Evolutionary conservation across 2,888 invertebrate genomes (phyloP).

Genomic region (Callimorpha dominula): DNA sequence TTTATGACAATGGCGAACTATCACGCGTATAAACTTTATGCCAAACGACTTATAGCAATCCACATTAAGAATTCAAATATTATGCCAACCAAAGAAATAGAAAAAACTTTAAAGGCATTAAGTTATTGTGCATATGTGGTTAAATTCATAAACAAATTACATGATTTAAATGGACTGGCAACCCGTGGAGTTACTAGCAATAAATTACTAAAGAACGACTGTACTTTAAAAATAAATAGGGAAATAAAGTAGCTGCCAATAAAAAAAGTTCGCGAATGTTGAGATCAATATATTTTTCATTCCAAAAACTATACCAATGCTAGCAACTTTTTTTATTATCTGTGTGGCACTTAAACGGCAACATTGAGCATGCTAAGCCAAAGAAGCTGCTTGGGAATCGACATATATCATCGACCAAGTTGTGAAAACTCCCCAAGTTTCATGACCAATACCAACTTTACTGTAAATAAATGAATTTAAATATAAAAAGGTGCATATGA

Average conservation of each 20-base stretch:
- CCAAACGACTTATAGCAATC: not conserved
- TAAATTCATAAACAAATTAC: not conserved
- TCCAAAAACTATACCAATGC: conserved; percentile 47
- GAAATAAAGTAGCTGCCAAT: conserved; percentile 31
- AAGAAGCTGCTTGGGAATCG: conserved; percentile 57
- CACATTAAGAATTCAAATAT: not conserved
- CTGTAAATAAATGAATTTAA: no score
- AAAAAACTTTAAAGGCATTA: not conserved
- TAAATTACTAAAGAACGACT: not conserved
- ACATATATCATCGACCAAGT: conserved; percentile 37
- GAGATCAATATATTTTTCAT: not conserved
- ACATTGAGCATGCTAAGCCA: conserved; percentile 62
- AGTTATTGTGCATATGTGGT: not conserved
- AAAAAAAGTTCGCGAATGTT: conserved; percentile 5
- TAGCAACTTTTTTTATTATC: conserved; percentile 64
- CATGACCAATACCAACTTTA: no score
- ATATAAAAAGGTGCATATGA: not conserved
- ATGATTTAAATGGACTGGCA: conserved; percentile 60
- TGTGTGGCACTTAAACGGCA: conserved; percentile 71
- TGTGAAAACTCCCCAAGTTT: conserved; percentile 14
- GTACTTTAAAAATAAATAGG: conserved; percentile 12
- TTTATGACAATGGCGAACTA: not conserved
- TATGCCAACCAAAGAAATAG: not conserved
- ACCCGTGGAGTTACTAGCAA: conserved; percentile 74
- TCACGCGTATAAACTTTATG: not conserved